These are phyloP conservation scores for Nycticorax nycticorax DNA, from an alignment of 2,113 vertebrate genomes.

Conservation along the genomic window DNA sequence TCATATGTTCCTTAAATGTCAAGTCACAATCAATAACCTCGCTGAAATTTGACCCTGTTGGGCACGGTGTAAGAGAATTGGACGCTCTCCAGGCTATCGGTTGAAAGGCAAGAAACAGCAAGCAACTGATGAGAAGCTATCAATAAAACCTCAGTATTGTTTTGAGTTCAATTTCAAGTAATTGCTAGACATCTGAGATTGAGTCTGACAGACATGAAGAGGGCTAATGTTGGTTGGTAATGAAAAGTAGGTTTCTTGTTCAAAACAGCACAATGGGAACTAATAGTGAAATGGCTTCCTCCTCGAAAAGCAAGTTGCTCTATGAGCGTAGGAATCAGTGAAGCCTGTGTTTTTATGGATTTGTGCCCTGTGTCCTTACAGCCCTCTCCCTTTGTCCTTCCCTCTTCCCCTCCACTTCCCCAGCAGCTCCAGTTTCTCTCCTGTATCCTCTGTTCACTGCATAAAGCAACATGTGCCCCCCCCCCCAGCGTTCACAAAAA, in stretches of 20 bases:
- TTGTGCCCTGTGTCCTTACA: neutral
- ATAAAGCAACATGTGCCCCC: neutral
- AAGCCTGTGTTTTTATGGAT: neutral
- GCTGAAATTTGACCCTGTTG: constrained; percentile 1
- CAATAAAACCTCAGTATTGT: constrained; percentile 47
- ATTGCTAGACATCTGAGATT: constrained; percentile 34
- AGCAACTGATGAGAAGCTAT: constrained; percentile 22
- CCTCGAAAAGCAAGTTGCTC: neutral
- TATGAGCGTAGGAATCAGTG: neutral
- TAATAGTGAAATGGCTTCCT: constrained; percentile 4
- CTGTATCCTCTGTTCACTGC: neutral
- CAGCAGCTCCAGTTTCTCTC: neutral
- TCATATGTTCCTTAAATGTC: constrained; percentile 31
- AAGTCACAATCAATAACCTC: constrained; percentile 28
- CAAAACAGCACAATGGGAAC: constrained; percentile 6
- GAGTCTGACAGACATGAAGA: constrained; percentile 32
- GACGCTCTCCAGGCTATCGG: neutral
- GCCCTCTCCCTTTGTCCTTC: neutral
- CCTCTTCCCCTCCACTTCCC: neutral
- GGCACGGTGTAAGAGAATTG: neutral
- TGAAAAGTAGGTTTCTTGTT: constrained; percentile 36
- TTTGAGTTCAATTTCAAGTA: constrained; percentile 50
- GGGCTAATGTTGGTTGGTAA: neutral
- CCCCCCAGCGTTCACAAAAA: neutral
- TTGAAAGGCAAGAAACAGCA: constrained; percentile 27